These are phyloP conservation scores for Misgurnus mizolepis DNA, from an alignment of 2,113 vertebrate species.

Conservation along the genomic window DNA sequence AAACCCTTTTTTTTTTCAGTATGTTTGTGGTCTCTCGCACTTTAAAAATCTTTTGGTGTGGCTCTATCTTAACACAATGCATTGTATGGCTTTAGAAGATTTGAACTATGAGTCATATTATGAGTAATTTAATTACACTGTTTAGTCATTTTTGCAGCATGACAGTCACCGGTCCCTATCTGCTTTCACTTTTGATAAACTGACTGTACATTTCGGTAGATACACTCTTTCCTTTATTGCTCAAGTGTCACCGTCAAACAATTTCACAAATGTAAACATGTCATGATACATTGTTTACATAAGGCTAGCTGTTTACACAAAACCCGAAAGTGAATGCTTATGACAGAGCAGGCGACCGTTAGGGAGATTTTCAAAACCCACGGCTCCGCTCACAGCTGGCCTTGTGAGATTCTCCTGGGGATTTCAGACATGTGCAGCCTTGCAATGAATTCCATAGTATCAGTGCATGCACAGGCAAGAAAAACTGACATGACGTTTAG, in stretches of 20 bases:
- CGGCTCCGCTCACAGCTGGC: conserved; percentile 51
- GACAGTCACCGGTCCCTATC: no score
- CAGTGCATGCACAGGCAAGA: not conserved
- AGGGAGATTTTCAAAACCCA: conserved; percentile 39
- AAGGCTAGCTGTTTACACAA: conserved; percentile 47
- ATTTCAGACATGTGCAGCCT: not conserved
- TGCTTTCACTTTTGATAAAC: no score
- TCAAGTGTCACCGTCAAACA: not conserved
- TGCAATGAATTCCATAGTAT: not conserved
- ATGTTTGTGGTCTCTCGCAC: no score
- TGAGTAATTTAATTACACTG: no score
- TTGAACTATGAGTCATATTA: no score
- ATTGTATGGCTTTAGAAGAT: no score
- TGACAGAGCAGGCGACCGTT: conserved; percentile 52
- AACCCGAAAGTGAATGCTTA: conserved; percentile 57
- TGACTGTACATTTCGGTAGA: not conserved
- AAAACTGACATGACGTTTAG: not conserved
- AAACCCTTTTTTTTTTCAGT: no score
- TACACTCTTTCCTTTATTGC: not conserved
- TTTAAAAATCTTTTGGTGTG: no score
- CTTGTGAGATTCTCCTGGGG: conserved; percentile 33
- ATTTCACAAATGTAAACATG: conserved; percentile 8
- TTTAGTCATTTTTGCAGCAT: no score
- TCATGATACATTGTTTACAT: conserved; percentile 40
- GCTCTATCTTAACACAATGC: no score